Evolutionary conservation across 1,140 invertebrate species (phyloP).

Genomic region (Sycophaga agraensis): DNA sequence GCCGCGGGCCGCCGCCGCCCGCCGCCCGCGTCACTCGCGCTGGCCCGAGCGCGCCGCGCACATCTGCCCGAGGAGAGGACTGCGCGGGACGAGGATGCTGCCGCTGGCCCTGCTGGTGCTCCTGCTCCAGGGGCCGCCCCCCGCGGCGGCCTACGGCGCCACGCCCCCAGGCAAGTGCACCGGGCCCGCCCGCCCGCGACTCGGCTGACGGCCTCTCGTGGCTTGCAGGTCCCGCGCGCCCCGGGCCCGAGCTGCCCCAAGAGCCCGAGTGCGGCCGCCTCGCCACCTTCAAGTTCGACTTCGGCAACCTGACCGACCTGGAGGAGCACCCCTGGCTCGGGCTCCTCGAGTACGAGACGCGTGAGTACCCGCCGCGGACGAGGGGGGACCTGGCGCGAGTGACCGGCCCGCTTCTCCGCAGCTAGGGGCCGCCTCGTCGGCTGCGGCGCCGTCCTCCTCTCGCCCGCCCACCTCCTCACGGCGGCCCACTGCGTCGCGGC

Average conservation of each 20-base stretch:
- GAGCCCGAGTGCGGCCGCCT: slow-evolving; percentile 16
- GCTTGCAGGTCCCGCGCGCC: too few relatives aligned
- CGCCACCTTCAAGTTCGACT: not conserved
- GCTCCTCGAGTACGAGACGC: slow-evolving; percentile 7
- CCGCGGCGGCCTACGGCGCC: not conserved
- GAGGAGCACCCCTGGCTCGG: slow-evolving; percentile 18
- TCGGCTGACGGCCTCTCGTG: not conserved
- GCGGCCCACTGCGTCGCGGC: slow-evolving; percentile 59
- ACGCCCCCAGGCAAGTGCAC: not conserved
- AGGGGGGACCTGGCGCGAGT: too few relatives aligned
- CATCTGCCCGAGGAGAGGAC: too few relatives aligned
- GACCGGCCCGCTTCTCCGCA: too few relatives aligned
- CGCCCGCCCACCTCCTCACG: slow-evolving; percentile 57
- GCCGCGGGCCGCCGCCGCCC: too few relatives aligned
- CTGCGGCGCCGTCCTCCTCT: slow-evolving; percentile 59
- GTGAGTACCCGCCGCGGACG: slow-evolving; percentile 6
- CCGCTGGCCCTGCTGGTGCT: not conserved
- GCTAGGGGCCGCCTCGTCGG: slow-evolving; percentile 20
- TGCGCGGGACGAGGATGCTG: too few relatives aligned
- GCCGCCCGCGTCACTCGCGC: too few relatives aligned
- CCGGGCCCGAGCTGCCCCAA: too few relatives aligned
- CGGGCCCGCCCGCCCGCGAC: not conserved
- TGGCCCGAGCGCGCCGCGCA: too few relatives aligned
- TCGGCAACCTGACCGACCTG: slow-evolving; percentile 13
- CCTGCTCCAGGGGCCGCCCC: not conserved